These are phyloP conservation scores for Cochlearius cochlearius DNA, from an alignment of 2,113 vertebrate genomes.

Conservation along the genomic window DNA sequence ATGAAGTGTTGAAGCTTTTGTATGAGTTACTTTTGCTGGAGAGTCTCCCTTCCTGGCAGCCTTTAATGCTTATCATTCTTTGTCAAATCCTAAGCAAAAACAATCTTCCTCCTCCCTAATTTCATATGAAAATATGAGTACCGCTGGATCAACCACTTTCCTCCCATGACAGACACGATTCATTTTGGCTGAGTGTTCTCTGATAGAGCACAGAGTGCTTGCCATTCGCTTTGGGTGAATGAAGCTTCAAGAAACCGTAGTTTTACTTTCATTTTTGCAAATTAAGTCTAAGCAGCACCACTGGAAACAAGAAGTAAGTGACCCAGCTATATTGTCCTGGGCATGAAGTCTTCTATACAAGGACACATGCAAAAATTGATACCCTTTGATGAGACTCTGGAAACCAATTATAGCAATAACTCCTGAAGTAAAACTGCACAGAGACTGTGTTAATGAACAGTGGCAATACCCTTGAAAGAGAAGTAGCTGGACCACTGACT, in stretches of 20 bases:
- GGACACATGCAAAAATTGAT: background rate
- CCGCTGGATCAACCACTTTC: background rate
- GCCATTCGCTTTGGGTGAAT: background rate
- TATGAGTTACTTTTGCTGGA: background rate
- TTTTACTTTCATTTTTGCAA: background rate
- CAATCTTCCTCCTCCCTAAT: background rate
- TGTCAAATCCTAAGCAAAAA: background rate
- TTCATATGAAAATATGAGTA: background rate
- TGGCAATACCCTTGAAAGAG: background rate
- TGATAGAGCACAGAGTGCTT: background rate
- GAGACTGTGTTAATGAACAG: background rate
- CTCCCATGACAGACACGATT: background rate
- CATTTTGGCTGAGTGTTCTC: background rate
- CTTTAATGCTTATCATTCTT: background rate
- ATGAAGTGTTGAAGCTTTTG: background rate
- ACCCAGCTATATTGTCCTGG: background rate
- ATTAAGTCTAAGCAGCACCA: background rate
- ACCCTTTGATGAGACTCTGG: background rate
- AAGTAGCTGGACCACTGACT: background rate
- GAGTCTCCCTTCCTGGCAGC: background rate
- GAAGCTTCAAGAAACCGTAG: background rate
- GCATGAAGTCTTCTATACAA: background rate
- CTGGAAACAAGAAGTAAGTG: background rate
- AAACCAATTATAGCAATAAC: background rate
- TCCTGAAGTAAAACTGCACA: background rate